Base-by-base conservation (phyloP, 64 coral and sea anemone genomes). In the Actinia tenebrosa region DNA sequence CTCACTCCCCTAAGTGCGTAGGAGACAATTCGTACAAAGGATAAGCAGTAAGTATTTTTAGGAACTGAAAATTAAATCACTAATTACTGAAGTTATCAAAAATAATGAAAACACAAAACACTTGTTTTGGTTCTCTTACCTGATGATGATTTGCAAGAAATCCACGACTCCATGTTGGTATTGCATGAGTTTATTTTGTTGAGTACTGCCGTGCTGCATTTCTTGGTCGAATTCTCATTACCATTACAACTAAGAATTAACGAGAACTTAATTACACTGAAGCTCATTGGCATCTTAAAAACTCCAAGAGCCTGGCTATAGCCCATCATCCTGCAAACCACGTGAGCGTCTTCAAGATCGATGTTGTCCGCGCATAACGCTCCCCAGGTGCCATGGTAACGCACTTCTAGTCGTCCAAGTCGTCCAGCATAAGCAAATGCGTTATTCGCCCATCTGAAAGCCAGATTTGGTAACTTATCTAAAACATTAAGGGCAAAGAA, bases 321-420 rank as follows among this genome's bases (percentile, higher is more conserved):
- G 63, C 63, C 63, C 63, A 66, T 66, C 63, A 66, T 66, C 63
- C 63, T 66, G 11, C 63, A 66, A 66, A 66, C 22, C 63, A 66
- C 63, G 63, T 66, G 63, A 66, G 19, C 63, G 63, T 66, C 63
- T 66, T 22, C 6, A 66, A 66, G 18, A 66, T 66, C 18, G 9
- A 66, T 66, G 63, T 66, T n/a, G 63, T 66, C 63, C 63, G 63
- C 63, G 63, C 63, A 66, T 66, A 66, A 66, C 63, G 63, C 22
- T 22, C 63, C 18, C 63, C 63, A 66, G 18, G 17, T 66, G 22
- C 63, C 63, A 66, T 66, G 22, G 63, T 66, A 66, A 66, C 63
- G 63, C 22, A 66, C 63, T 66, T 66, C 63, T 1, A 66, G 63
- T 23, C 63, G 30, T 37, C 30, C 30, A 37, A 37, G 30, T 37